Conservation (phyloP, 2,797 vertebrate species). For the Poeciliopsis infans region DNA sequence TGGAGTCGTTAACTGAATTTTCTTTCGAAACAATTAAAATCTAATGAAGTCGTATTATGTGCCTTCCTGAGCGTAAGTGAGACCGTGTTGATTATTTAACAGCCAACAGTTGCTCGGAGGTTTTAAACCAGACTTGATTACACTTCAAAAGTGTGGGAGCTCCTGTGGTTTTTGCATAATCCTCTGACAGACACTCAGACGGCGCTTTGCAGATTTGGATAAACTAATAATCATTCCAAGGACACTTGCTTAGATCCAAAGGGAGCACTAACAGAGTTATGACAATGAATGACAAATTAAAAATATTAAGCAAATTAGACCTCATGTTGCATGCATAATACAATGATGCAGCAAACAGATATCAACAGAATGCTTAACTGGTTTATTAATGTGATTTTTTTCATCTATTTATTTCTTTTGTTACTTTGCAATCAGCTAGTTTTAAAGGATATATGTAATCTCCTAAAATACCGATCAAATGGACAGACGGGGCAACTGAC, state of each 20-base stretch:
- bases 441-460: constrained; percentile 33
- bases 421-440: constrained; percentile 38
- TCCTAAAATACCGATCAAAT: background rate
- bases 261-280: constrained; percentile 64
- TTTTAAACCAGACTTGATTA: constrained; percentile 49
- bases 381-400: constrained; percentile 40
- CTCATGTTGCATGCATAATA: constrained; percentile 61
- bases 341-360: constrained; percentile 60
- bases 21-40: background rate
- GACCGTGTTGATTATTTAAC: constrained; percentile 26
- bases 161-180: constrained; percentile 39
- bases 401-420: constrained; percentile 8
- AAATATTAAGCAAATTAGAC: constrained; percentile 52
- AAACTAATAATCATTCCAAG: constrained; percentile 59
- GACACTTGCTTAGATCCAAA: constrained; percentile 58
- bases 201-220: constrained; percentile 39
- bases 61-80: background rate
- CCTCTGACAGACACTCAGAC: constrained; percentile 35
- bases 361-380: constrained; percentile 50
- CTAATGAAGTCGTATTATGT: constrained; percentile 42
- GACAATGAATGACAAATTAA: constrained; percentile 55
- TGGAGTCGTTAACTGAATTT: background rate
- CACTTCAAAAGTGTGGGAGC: constrained; percentile 21
- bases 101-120: constrained; percentile 30
- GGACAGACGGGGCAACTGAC: background rate